These are phyloP conservation scores for Pterocles gutturalis DNA, from an alignment of 2,113 vertebrate genomes.

Conservation along the genomic window DNA sequence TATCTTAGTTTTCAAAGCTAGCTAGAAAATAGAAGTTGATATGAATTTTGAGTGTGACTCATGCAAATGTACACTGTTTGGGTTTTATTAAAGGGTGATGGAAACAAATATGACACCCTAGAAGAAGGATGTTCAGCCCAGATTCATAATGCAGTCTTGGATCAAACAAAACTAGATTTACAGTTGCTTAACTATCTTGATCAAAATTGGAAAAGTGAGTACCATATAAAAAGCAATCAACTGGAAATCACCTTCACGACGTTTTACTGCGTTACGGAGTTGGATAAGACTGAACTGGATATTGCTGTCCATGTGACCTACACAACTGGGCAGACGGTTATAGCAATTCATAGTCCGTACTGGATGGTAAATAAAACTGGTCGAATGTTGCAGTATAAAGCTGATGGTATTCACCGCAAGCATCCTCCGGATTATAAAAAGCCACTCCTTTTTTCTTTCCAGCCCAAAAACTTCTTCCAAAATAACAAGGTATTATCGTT, in stretches of 20 bases:
- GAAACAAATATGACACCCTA: slow-evolving; percentile 72
- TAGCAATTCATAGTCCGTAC: slow-evolving; percentile 92
- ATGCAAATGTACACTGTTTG: neutral
- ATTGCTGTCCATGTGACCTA: slow-evolving; percentile 91
- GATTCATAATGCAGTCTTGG: slow-evolving; percentile 88
- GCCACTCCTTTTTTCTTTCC: slow-evolving; percentile 95
- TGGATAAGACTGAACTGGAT: slow-evolving; percentile 87
- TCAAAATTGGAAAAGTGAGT: slow-evolving; percentile 89
- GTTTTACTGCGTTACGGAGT: slow-evolving; percentile 81
- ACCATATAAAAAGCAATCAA: slow-evolving; percentile 81
- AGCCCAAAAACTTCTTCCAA: slow-evolving; percentile 91
- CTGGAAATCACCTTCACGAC: slow-evolving; percentile 93
- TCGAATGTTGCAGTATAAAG: slow-evolving; percentile 95
- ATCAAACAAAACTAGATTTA: slow-evolving; percentile 85
- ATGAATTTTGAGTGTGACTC: neutral
- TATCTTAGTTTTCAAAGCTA: neutral
- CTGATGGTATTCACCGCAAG: slow-evolving; percentile 95
- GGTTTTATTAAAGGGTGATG: slow-evolving; percentile 77
- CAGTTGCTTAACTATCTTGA: slow-evolving; percentile 88
- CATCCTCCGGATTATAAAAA: slow-evolving; percentile 92
- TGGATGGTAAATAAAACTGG: slow-evolving; percentile 98
- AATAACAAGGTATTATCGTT: slow-evolving; percentile 91
- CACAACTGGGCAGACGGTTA: slow-evolving; percentile 83
- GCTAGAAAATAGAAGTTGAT: neutral
- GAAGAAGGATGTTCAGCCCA: slow-evolving; percentile 89